These are phyloP conservation scores for Urophycis tenuis DNA, from an alignment of 2,797 vertebrate species.

Conservation along the genomic window DNA sequence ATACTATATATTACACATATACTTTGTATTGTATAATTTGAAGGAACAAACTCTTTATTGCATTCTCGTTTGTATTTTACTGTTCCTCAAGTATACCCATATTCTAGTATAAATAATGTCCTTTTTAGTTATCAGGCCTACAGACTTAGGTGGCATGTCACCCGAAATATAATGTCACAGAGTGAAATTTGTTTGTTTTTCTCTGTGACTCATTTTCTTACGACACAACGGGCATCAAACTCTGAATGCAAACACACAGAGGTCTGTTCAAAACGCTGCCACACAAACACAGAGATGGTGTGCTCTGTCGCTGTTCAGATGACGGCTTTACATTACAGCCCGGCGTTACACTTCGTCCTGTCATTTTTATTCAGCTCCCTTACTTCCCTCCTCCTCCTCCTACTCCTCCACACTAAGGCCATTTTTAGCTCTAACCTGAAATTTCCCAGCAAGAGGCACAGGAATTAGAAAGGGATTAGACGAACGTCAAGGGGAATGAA, in stretches of 20 bases:
- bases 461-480: neutral
- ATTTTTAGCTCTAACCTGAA: neutral
- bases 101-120: neutral
- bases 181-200: no score
- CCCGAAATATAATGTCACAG: neutral
- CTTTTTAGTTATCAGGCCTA: neutral
- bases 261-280: no score
- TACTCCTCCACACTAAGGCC: neutral
- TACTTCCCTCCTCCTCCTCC: neutral
- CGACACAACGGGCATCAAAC: neutral
- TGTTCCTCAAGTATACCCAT: neutral
- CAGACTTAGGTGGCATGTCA: neutral
- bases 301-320: neutral
- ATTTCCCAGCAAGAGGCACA: neutral
- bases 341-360: neutral
- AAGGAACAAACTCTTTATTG: neutral
- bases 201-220: neutral
- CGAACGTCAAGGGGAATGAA: neutral
- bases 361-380: neutral
- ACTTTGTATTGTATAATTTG: neutral
- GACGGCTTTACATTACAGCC: neutral
- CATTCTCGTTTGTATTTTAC: neutral
- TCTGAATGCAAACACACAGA: no score
- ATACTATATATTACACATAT: neutral
- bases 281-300: no score